Conservation (phyloP, 2,888 invertebrate genomes). For the Lycocerus yunnanus region DNA sequence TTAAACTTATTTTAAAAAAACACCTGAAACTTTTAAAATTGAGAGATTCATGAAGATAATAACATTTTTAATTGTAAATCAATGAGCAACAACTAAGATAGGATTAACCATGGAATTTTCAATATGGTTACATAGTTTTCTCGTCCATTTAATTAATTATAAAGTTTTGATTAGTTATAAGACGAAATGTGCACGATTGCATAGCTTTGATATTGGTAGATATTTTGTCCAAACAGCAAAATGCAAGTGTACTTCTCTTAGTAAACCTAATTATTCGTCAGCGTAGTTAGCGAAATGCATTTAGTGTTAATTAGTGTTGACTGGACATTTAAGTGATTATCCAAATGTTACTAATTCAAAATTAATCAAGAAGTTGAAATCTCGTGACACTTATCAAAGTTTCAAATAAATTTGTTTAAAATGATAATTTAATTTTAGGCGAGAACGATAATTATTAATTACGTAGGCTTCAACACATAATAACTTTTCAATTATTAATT, state of each 20-base stretch:
- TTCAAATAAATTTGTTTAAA: not conserved
- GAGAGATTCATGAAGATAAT: too few relatives aligned
- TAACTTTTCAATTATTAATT: not conserved
- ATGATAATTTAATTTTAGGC: not conserved
- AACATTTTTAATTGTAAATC: too few relatives aligned
- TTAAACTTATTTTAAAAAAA: too few relatives aligned
- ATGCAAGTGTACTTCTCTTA: not conserved
- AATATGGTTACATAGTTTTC: not conserved
- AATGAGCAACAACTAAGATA: not conserved
- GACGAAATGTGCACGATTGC: not conserved
- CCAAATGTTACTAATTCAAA: slow-evolving; percentile 1
- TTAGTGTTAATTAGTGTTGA: slow-evolving; percentile 11
- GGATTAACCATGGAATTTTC: not conserved
- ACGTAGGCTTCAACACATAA: not conserved
- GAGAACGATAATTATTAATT: not conserved
- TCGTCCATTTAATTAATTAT: not conserved
- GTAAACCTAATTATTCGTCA: slow-evolving; percentile 7
- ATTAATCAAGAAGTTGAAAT: slow-evolving; percentile 2
- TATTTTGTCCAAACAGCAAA: not conserved
- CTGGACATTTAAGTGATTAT: slow-evolving; percentile 11
- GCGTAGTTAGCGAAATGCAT: slow-evolving; percentile 7
- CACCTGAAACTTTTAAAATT: too few relatives aligned
- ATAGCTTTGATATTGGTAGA: not conserved
- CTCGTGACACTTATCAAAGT: not conserved
- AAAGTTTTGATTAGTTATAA: not conserved